Conservation (phyloP, 1,140 invertebrate genomes). For the Tetramorium parvispinum region DNA sequence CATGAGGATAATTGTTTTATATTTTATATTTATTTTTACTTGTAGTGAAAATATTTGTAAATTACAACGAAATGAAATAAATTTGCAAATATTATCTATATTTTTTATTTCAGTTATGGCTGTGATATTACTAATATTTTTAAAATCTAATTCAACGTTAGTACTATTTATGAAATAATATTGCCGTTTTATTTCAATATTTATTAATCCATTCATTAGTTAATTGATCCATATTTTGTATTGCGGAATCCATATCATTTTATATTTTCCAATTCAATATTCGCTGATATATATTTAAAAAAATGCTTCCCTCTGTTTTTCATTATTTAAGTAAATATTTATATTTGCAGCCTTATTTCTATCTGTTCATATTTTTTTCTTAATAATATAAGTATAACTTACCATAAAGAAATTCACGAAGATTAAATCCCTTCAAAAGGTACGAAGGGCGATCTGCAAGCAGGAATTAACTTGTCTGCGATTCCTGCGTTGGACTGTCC, state of each 20-base stretch:
- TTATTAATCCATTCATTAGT: too few species aligned
- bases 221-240: neutral
- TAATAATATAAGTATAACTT: neutral
- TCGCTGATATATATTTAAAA: neutral
- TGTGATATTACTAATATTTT: too few species aligned
- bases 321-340: neutral
- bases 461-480: slow-evolving; percentile 62
- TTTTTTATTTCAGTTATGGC: neutral
- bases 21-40: neutral
- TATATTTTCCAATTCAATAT: neutral
- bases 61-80: neutral
- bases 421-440: neutral
- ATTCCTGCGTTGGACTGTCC: slow-evolving; percentile 79
- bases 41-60: neutral
- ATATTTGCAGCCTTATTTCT: neutral
- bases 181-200: too few species aligned
- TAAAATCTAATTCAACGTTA: too few species aligned
- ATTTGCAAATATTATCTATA: neutral
- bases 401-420: neutral
- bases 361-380: neutral
- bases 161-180: too few species aligned
- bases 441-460: slow-evolving; percentile 51
- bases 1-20: neutral
- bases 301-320: neutral
- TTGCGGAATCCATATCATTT: neutral